These are phyloP conservation scores for Muschampia plurimacula DNA, from an alignment of 2,888 invertebrate species.

Conservation along the genomic window DNA sequence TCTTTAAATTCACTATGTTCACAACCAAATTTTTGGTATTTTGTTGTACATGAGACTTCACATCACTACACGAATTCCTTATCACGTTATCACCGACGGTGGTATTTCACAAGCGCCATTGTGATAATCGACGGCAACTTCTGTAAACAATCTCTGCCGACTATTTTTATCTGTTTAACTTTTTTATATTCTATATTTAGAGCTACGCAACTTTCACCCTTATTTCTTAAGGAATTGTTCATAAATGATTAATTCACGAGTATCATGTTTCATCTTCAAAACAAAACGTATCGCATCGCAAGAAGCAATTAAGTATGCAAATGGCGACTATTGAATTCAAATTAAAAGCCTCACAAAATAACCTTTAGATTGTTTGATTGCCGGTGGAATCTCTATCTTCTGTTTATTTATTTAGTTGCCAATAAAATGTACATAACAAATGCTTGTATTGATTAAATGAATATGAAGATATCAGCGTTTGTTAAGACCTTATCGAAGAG, in stretches of 20 bases:
- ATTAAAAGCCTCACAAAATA: constrained; percentile 31
- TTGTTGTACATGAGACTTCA: not conserved
- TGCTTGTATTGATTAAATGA: constrained; percentile 24
- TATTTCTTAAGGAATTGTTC: not conserved
- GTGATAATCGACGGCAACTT: constrained; percentile 53
- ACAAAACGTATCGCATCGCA: constrained; percentile 26
- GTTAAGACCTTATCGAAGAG: constrained; percentile 17
- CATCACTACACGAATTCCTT: constrained; percentile 45
- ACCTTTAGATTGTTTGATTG: constrained; percentile 28
- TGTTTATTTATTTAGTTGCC: constrained; percentile 37
- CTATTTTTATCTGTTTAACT: constrained; percentile 41
- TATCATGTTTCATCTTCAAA: constrained; percentile 19
- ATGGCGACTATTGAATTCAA: constrained; percentile 38
- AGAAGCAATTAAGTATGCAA: constrained; percentile 39
- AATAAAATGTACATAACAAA: constrained; percentile 42
- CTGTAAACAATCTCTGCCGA: constrained; percentile 52
- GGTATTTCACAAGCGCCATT: constrained; percentile 56
- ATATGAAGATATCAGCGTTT: constrained; percentile 22
- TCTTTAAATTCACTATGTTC: too few relatives aligned
- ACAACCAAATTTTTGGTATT: too few relatives aligned
- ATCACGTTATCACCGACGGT: constrained; percentile 43
- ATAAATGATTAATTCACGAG: not conserved
- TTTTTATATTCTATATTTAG: constrained; percentile 13
- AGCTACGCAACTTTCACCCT: constrained; percentile 9
- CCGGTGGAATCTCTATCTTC: constrained; percentile 12